phyloP scores from a whole-genome alignment of 2,888 invertebrate species.

The Busseola fusca region DNA sequence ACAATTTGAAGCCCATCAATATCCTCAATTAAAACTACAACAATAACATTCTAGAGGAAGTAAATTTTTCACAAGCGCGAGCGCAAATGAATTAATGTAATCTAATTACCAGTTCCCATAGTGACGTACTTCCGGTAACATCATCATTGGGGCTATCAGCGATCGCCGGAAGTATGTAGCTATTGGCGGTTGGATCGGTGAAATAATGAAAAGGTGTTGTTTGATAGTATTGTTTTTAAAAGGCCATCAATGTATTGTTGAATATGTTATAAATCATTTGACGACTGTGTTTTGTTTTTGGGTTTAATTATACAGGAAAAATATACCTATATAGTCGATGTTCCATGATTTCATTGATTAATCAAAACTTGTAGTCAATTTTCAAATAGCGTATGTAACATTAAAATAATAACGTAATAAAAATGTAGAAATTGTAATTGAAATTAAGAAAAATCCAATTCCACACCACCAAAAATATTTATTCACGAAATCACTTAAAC shows the following conservation, averaged over 20 bases:
- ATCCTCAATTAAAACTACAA: constrained; percentile 49
- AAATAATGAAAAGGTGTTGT: constrained; percentile 62
- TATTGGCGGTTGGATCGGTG: constrained; percentile 61
- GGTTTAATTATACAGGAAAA: background rate
- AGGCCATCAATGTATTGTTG: constrained; percentile 51
- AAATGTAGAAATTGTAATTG: background rate
- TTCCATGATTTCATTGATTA: background rate
- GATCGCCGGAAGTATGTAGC: constrained; percentile 68
- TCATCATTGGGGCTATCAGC: constrained; percentile 73
- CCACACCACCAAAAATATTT: constrained; percentile 19
- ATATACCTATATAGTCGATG: too few relatives aligned
- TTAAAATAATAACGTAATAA: background rate
- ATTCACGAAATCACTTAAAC: constrained; percentile 49
- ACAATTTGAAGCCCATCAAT: constrained; percentile 52
- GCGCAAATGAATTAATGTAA: constrained; percentile 72
- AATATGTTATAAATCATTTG: constrained; percentile 30
- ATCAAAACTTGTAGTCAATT: background rate
- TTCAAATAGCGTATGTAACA: background rate
- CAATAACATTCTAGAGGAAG: constrained; percentile 54
- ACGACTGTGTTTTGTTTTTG: constrained; percentile 14
- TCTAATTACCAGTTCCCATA: constrained; percentile 88
- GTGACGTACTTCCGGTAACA: constrained; percentile 77
- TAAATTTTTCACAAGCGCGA: constrained; percentile 61
- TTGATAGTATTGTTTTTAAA: constrained; percentile 46
- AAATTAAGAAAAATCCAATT: background rate